Conservation (phyloP, 1,140 invertebrate species). For the Cydia splendana region DNA sequence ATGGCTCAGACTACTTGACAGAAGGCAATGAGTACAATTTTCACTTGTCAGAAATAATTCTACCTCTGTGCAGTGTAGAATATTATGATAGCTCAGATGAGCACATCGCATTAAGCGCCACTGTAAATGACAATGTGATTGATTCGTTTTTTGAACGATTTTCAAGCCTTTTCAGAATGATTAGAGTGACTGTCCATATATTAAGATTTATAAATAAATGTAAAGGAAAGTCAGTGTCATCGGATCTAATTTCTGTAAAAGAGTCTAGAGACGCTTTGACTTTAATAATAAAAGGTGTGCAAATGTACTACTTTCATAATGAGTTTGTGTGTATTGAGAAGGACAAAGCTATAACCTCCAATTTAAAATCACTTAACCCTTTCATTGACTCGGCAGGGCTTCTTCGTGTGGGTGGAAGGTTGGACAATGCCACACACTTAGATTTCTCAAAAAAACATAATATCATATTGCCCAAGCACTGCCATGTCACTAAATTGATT, state of each 20-base stretch:
- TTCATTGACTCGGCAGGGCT: constrained; percentile 37
- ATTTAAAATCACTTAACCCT: constrained; percentile 30
- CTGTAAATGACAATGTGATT: too few relatives aligned
- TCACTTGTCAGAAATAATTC: too few relatives aligned
- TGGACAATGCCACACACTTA: constrained; percentile 37
- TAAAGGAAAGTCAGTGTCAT: too few relatives aligned
- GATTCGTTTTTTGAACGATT: too few relatives aligned
- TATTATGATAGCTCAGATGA: too few relatives aligned
- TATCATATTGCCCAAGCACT: constrained; percentile 42
- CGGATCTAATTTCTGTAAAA: background rate
- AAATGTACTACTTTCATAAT: constrained; percentile 28
- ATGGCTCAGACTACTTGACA: constrained; percentile 32
- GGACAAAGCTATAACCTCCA: background rate
- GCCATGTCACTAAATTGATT: constrained; percentile 34
- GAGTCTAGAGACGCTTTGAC: background rate
- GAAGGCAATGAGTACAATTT: background rate
- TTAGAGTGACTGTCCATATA: too few relatives aligned
- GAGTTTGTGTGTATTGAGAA: constrained; percentile 23
- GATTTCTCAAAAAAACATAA: constrained; percentile 41
- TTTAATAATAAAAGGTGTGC: constrained; percentile 20
- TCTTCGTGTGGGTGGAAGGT: constrained; percentile 45
- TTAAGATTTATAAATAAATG: too few relatives aligned
- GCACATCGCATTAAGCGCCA: too few relatives aligned
- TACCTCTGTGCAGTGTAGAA: too few relatives aligned
- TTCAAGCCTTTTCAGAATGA: too few relatives aligned